Conservation (phyloP, 2,797 vertebrate species). For the Anabas testudineus region DNA sequence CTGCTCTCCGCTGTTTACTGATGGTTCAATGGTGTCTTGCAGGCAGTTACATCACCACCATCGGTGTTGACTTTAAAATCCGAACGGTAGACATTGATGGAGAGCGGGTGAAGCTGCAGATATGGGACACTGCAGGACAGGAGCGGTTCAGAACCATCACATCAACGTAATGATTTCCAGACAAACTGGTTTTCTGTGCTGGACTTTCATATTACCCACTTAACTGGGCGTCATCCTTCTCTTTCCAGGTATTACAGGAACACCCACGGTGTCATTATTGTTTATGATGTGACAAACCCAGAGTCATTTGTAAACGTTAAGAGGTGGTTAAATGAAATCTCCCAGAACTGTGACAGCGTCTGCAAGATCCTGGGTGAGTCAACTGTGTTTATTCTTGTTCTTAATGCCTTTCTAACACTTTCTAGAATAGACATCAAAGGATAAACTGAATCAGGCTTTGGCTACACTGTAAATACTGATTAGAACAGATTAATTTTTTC, state of each 20-base stretch:
- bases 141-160: slow-evolving; percentile 88
- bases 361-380: slow-evolving; percentile 88
- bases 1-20: neutral
- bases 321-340: slow-evolving; percentile 89
- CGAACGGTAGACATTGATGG: slow-evolving; percentile 88
- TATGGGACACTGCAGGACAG: slow-evolving; percentile 89
- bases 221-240: neutral
- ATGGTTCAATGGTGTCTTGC: slow-evolving; percentile 3
- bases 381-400: too few relatives aligned
- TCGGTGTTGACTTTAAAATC: slow-evolving; percentile 91
- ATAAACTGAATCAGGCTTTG: neutral
- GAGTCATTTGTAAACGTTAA: slow-evolving; percentile 91
- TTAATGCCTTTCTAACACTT: too few relatives aligned
- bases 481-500: neutral
- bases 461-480: neutral
- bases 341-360: slow-evolving; percentile 90
- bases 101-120: slow-evolving; percentile 90
- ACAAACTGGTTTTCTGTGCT: neutral
- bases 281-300: slow-evolving; percentile 89
- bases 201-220: neutral
- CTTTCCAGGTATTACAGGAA: slow-evolving; percentile 88
- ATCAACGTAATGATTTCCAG: slow-evolving; percentile 78
- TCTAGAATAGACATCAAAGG: too few relatives aligned
- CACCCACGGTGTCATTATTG: slow-evolving; percentile 90
- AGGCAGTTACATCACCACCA: slow-evolving; percentile 92